Conservation (phyloP, 2,888 invertebrate genomes). For the Callimorpha dominula region DNA sequence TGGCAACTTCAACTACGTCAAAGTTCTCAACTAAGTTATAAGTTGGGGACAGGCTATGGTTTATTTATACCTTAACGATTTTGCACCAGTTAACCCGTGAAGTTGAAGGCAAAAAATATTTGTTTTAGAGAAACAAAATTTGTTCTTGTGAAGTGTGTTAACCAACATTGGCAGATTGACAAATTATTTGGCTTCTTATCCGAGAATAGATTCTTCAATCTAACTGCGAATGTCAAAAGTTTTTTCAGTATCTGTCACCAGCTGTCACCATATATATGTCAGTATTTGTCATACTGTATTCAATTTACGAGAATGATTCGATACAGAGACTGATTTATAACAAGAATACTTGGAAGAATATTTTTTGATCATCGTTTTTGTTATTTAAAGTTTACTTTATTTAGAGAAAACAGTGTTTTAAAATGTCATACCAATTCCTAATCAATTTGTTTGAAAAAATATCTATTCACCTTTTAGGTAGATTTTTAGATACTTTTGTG, state of each 20-base stretch:
- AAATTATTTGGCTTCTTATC: not conserved
- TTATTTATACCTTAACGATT: slow-evolving; percentile 5
- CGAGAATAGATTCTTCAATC: too few species aligned
- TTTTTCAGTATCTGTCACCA: not conserved
- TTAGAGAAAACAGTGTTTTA: too few species aligned
- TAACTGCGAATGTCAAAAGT: not conserved
- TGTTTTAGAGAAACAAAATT: not conserved
- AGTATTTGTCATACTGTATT: not conserved
- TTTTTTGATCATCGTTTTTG: too few species aligned
- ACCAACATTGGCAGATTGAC: not conserved
- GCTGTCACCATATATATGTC: not conserved
- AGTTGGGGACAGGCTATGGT: not conserved
- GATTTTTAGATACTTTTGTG: too few species aligned
- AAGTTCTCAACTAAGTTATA: slow-evolving; percentile 18
- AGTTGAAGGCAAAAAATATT: not conserved
- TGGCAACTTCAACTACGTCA: slow-evolving; percentile 3
- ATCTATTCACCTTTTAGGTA: too few species aligned
- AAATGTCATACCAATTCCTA: too few species aligned
- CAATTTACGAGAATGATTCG: not conserved
- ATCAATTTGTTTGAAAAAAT: too few species aligned
- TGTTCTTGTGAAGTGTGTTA: not conserved
- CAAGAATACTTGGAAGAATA: too few species aligned
- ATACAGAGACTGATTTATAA: too few species aligned
- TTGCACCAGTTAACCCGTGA: not conserved
- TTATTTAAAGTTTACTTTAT: too few species aligned